Conservation (phyloP, 2,113 vertebrate species). For the Mola mola region DNA sequence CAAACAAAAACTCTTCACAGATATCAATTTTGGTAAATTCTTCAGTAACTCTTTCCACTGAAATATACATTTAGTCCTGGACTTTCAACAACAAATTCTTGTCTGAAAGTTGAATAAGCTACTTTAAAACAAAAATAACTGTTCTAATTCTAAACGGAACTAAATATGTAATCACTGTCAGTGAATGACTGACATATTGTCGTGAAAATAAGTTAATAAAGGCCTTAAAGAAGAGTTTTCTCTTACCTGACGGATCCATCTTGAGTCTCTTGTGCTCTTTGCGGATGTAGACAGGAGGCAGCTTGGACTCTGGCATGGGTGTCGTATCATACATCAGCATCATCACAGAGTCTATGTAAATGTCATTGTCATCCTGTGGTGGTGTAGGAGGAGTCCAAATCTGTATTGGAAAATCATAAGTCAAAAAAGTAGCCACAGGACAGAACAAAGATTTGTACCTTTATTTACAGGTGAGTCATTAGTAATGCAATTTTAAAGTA, state of each 20-base stretch:
- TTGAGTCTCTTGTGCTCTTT: slow-evolving; percentile 92
- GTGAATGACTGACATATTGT: neutral
- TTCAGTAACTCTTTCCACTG: no score
- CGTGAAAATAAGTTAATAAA: neutral
- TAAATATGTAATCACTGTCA: no score
- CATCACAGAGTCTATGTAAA: slow-evolving; percentile 94
- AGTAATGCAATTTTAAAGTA: no score
- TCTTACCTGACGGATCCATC: slow-evolving; percentile 87
- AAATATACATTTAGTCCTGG: no score
- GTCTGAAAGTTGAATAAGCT: no score
- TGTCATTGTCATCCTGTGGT: slow-evolving; percentile 93
- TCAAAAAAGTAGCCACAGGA: neutral
- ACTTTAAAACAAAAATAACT: no score
- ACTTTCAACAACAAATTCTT: no score
- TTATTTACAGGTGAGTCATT: no score
- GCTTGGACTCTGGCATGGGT: slow-evolving; percentile 89
- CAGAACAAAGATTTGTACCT: neutral
- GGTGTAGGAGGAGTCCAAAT: slow-evolving; percentile 95
- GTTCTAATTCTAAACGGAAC: no score
- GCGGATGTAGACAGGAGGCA: slow-evolving; percentile 90
- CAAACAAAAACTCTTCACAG: neutral
- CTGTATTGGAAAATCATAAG: slow-evolving; percentile 64
- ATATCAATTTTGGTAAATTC: no score
- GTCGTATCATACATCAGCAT: slow-evolving; percentile 92
- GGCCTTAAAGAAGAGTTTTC: neutral